Percentiles rank a stretch among this genome's conserved stretches.
phyloP scores from a whole-genome alignment of 2,888 invertebrate species.

The Drosophila dives region DNA sequence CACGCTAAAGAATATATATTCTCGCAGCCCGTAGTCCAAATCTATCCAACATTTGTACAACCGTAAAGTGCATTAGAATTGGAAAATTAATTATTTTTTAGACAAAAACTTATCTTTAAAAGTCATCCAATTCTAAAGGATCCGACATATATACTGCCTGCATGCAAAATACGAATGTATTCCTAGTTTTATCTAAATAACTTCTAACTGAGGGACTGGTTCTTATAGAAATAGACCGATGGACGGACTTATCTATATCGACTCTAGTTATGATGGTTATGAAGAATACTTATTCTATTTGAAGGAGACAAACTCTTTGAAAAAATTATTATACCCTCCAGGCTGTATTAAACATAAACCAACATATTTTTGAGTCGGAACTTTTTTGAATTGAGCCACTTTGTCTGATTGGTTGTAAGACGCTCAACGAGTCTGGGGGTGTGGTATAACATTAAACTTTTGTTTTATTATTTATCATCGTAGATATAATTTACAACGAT shows the following conservation, averaged over 20 bases:
- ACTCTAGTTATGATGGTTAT: background rate
- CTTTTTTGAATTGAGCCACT: conserved; percentile 1
- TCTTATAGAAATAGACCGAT: background rate
- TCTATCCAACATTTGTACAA: too few species aligned
- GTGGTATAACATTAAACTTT: conserved; percentile 4
- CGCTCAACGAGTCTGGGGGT: background rate
- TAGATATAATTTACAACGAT: background rate
- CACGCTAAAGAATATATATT: background rate
- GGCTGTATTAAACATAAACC: background rate
- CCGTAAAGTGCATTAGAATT: background rate
- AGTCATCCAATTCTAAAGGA: background rate
- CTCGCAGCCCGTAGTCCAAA: background rate
- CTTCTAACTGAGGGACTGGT: background rate
- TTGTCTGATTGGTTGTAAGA: conserved; percentile 11
- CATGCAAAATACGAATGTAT: background rate
- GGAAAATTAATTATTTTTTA: background rate
- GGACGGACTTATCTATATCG: background rate
- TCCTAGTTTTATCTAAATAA: background rate
- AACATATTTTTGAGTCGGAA: background rate
- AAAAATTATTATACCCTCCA: background rate
- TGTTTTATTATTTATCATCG: background rate
- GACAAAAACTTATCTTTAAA: background rate
- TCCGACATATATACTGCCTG: background rate
- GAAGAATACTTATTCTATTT: background rate
- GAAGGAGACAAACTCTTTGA: background rate